Evolutionary conservation across 2,797 vertebrate species (phyloP).

Genomic region (Ambastaia sidthimunki): DNA sequence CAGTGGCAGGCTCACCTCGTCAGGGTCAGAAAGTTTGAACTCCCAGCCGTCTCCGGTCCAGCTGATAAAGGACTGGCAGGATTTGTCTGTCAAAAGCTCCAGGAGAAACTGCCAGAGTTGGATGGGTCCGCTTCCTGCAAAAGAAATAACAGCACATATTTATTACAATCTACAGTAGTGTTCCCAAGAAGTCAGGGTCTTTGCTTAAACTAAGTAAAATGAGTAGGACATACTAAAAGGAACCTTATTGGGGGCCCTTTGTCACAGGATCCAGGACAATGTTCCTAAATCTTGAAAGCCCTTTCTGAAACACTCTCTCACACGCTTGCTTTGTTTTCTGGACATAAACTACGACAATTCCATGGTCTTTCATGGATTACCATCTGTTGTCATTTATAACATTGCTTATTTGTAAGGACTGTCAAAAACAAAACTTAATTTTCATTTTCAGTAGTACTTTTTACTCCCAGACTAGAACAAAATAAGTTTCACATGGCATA

Average conservation of each 20-base stretch:
- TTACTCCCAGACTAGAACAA: too few species aligned
- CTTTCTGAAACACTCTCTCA: neutral
- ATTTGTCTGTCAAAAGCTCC: constrained; percentile 98
- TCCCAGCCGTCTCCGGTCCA: constrained; percentile 99
- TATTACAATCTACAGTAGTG: neutral
- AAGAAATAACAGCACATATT: neutral
- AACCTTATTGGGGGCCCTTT: neutral
- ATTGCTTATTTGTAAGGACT: neutral
- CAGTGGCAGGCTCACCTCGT: constrained; percentile 85
- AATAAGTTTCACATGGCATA: constrained; percentile 9
- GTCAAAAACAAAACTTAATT: neutral
- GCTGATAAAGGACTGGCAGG: constrained; percentile 99
- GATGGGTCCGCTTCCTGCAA: constrained; percentile 94
- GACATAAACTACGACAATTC: neutral
- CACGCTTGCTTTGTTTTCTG: neutral
- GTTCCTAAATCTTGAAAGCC: neutral
- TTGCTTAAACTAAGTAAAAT: neutral
- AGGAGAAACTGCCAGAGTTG: constrained; percentile 99
- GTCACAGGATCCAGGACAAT: neutral
- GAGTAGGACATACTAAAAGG: neutral
- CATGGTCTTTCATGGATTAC: neutral
- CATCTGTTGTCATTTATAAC: neutral
- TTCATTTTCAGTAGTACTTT: neutral
- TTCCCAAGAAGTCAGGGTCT: neutral
- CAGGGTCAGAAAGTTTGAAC: constrained; percentile 98